Evolutionary conservation across 1,140 invertebrate species (phyloP).

Genomic region (Drosophila virilis): DNA sequence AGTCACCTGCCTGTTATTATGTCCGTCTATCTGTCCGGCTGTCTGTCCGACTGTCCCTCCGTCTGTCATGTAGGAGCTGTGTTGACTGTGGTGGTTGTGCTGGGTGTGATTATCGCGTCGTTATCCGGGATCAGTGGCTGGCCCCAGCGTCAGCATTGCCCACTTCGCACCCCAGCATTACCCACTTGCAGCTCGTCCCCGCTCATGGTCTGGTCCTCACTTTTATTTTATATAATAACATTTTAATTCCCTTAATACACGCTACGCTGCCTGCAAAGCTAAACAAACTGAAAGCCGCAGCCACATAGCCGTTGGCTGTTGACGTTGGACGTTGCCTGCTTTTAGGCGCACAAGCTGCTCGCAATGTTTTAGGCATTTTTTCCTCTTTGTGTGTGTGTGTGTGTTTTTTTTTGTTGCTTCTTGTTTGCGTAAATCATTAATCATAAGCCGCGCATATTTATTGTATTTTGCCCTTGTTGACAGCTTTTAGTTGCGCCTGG

Average conservation of each 20-base stretch:
- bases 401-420: constrained; percentile 24
- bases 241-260: constrained; percentile 83
- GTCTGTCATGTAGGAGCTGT: constrained; percentile 55
- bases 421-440: constrained; percentile 76
- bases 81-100: constrained; percentile 44
- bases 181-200: background rate
- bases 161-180: constrained; percentile 26
- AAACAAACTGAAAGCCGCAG: constrained; percentile 62
- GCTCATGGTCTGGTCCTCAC: constrained; percentile 22
- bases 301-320: constrained; percentile 30
- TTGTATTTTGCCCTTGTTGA: constrained; percentile 69
- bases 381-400: constrained; percentile 1
- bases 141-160: constrained; percentile 6
- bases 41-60: background rate
- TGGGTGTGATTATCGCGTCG: constrained; percentile 79
- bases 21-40: background rate
- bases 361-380: constrained; percentile 36
- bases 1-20: constrained; percentile 62
- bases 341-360: constrained; percentile 56
- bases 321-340: constrained; percentile 43
- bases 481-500: constrained; percentile 67
- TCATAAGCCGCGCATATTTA: constrained; percentile 79
- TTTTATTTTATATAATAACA: constrained; percentile 78
- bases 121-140: constrained; percentile 78
- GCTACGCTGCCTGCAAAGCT: constrained; percentile 75